phyloP scores from a whole-genome alignment of 30 jellyfish, hydroid and myxozoan genomes.

The Chrysaora quinquecirrha region DNA sequence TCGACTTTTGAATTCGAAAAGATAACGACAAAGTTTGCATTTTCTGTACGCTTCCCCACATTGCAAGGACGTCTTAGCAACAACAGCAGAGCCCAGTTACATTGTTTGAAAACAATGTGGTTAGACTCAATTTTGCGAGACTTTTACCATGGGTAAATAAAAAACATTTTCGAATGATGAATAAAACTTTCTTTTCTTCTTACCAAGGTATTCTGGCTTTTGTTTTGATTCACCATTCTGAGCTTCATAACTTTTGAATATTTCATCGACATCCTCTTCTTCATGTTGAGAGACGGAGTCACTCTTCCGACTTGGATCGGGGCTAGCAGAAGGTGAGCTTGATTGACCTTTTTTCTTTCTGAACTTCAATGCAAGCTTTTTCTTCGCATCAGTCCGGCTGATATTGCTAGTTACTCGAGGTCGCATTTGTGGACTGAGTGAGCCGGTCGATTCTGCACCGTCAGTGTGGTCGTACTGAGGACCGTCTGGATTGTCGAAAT shows the following conservation, averaged over 20 bases:
- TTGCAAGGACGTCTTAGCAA: too few relatives aligned
- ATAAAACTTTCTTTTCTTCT: too few relatives aligned
- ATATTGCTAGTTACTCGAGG: constrained; percentile 32
- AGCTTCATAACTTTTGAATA: constrained; percentile 73
- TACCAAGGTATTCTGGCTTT: constrained; percentile 61
- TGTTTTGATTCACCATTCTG: constrained; percentile 16
- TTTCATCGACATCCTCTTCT: constrained; percentile 80
- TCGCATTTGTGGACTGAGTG: constrained; percentile 53
- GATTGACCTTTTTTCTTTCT: constrained; percentile 53
- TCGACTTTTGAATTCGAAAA: too few relatives aligned
- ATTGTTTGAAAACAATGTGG: too few relatives aligned
- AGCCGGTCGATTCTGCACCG: constrained; percentile 13
- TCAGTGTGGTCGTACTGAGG: constrained; percentile 33
- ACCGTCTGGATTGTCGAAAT: neutral
- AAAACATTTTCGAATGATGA: too few relatives aligned
- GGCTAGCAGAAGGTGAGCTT: constrained; percentile 25
- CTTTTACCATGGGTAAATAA: too few relatives aligned
- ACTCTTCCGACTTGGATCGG: neutral
- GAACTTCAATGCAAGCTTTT: constrained; percentile 49
- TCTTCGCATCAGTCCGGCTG: constrained; percentile 24
- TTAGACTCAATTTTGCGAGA: too few relatives aligned
- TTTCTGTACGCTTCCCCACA: too few relatives aligned
- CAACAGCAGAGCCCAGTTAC: too few relatives aligned
- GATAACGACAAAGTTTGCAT: too few relatives aligned
- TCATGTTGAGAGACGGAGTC: constrained; percentile 21